Evolutionary conservation across 2,797 vertebrate species (phyloP).

Genomic region (Phrynocephalus guinanensis): DNA sequence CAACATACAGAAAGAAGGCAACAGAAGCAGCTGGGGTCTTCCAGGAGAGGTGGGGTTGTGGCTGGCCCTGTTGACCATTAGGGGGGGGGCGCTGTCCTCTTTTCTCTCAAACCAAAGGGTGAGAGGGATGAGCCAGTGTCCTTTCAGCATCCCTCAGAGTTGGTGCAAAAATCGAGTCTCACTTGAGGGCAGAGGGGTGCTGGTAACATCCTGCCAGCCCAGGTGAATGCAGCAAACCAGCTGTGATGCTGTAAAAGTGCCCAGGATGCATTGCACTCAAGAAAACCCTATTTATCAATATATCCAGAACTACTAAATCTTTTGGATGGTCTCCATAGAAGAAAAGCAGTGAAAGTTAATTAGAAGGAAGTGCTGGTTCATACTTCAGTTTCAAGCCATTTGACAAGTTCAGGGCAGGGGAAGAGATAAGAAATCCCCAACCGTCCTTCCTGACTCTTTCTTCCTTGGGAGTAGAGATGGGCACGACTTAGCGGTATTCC

Average conservation of each 20-base stretch:
- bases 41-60: neutral
- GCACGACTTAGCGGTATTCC: no score
- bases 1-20: no score
- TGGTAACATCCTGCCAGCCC: neutral
- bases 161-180: neutral
- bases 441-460: no score
- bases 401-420: no score
- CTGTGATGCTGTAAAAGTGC: neutral
- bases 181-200: no score
- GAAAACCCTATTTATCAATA: neutral
- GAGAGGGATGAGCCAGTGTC: neutral
- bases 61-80: neutral
- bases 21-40: neutral
- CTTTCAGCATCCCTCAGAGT: neutral
- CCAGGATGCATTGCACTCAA: neutral
- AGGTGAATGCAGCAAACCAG: no score
- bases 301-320: no score
- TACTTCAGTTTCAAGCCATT: no score
- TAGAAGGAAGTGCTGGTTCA: neutral
- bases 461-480: no score
- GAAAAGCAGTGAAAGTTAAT: neutral
- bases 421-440: neutral
- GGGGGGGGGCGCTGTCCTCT: neutral
- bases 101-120: neutral
- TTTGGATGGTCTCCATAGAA: neutral